Percentiles rank a stretch among this genome's conserved stretches.
Conservation (phyloP, 1,140 invertebrate genomes). For the Drosophila bocki region DNA sequence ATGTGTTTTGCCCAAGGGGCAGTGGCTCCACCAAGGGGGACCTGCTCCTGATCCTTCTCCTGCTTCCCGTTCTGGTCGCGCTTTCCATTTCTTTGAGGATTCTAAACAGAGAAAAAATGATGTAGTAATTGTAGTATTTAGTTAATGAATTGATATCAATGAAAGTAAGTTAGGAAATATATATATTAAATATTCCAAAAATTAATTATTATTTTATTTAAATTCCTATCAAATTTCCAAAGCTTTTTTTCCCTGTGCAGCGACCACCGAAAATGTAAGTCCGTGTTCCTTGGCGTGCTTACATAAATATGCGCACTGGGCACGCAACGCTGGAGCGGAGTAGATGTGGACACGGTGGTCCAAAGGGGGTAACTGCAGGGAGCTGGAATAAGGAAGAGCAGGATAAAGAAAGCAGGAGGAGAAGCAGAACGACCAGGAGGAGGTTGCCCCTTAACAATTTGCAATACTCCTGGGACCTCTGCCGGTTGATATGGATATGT, state of each 20-base stretch:
- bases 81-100: slow-evolving; percentile 68
- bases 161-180: neutral
- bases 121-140: neutral
- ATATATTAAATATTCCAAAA: neutral
- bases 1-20: slow-evolving; percentile 43
- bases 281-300: slow-evolving; percentile 59
- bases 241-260: neutral
- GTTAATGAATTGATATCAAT: neutral
- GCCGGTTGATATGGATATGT: slow-evolving; percentile 59
- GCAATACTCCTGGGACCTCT: slow-evolving; percentile 68
- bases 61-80: slow-evolving; percentile 20
- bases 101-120: neutral
- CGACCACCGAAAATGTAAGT: slow-evolving; percentile 52
- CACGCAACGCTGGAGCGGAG: slow-evolving; percentile 51
- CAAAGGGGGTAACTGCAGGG: slow-evolving; percentile 3
- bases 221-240: neutral
- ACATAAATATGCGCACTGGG: slow-evolving; percentile 71
- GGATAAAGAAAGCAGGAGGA: neutral
- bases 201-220: neutral
- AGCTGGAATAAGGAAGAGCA: neutral
- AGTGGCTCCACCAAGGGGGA: slow-evolving; percentile 1
- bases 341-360: slow-evolving; percentile 8
- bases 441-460: slow-evolving; percentile 63
- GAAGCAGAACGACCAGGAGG: slow-evolving; percentile 13
- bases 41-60: slow-evolving; percentile 16